phyloP scores from a whole-genome alignment of 2,113 vertebrate species.

The Corynorhinus townsendii region DNA sequence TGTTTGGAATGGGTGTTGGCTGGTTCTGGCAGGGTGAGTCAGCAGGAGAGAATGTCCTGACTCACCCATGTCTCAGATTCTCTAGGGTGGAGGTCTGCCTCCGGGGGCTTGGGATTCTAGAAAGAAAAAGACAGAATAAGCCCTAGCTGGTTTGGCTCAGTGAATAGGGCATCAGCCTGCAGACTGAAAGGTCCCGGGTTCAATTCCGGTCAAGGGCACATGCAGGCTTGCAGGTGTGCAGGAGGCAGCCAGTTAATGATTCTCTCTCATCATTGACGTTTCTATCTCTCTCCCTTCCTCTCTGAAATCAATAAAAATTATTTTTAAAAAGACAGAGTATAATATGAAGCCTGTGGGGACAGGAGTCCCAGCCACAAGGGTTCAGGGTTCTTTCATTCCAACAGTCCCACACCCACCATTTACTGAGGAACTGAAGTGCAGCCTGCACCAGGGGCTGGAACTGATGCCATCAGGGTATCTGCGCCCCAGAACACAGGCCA shows the following conservation, averaged over 20 bases:
- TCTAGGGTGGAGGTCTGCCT: neutral
- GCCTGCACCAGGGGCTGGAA: neutral
- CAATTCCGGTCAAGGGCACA: too few species aligned
- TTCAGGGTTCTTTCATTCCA: neutral
- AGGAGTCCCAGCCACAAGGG: too few species aligned
- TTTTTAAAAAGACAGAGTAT: neutral
- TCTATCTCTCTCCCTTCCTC: too few species aligned
- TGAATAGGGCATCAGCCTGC: too few species aligned
- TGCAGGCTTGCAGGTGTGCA: too few species aligned
- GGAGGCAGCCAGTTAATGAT: too few species aligned
- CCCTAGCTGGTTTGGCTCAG: too few species aligned
- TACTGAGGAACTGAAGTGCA: neutral
- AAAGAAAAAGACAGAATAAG: neutral
- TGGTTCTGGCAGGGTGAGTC: neutral
- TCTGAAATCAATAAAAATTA: too few species aligned
- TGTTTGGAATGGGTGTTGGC: slow-evolving; percentile 2
- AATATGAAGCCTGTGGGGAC: neutral
- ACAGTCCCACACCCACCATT: neutral
- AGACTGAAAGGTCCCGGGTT: too few species aligned
- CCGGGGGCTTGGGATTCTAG: neutral
- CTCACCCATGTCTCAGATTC: neutral
- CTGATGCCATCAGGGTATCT: neutral
- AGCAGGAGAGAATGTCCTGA: slow-evolving; percentile 30
- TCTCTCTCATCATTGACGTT: too few species aligned
- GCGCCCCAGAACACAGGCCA: neutral